Evolutionary conservation across 2,113 vertebrate species (phyloP).

Genomic region (Sceloporus tristichus): DNA sequence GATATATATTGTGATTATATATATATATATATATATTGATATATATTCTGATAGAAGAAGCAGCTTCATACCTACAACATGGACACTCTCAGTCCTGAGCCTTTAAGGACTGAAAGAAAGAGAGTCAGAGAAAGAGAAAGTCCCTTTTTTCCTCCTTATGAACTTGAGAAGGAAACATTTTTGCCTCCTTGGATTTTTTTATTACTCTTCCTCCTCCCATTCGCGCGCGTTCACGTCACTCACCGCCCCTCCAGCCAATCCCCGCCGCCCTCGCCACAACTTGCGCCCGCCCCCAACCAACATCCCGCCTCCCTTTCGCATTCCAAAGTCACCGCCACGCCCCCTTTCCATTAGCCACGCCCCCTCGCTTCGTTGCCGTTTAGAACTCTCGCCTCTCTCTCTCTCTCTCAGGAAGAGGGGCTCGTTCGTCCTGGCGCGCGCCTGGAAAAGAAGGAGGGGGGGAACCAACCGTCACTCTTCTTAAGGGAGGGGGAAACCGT

Average conservation of each 20-base stretch:
- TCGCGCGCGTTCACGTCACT: background rate
- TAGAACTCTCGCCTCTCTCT: background rate
- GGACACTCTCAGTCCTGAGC: too few relatives aligned
- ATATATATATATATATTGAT: too few relatives aligned
- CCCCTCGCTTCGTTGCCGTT: background rate
- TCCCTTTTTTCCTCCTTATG: too few relatives aligned
- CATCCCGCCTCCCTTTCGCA: background rate
- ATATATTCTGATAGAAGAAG: too few relatives aligned
- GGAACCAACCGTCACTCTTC: background rate
- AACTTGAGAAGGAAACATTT: too few relatives aligned
- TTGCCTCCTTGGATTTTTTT: too few relatives aligned
- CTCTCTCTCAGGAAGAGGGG: background rate
- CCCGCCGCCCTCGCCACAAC: background rate
- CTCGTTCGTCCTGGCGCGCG: background rate
- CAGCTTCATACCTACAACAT: too few relatives aligned
- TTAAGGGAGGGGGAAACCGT: background rate
- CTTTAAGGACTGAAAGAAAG: too few relatives aligned
- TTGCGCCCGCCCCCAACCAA: background rate
- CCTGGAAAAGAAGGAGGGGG: background rate
- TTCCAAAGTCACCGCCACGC: slow-evolving; percentile 1
- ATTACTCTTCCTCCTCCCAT: too few relatives aligned
- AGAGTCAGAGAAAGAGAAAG: too few relatives aligned
- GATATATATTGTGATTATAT: too few relatives aligned
- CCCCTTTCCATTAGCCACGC: slow-evolving; percentile 28
- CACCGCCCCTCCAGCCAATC: background rate